These are phyloP conservation scores for Drosophila affinis DNA, from an alignment of 2,888 invertebrate genomes.

Conservation along the genomic window DNA sequence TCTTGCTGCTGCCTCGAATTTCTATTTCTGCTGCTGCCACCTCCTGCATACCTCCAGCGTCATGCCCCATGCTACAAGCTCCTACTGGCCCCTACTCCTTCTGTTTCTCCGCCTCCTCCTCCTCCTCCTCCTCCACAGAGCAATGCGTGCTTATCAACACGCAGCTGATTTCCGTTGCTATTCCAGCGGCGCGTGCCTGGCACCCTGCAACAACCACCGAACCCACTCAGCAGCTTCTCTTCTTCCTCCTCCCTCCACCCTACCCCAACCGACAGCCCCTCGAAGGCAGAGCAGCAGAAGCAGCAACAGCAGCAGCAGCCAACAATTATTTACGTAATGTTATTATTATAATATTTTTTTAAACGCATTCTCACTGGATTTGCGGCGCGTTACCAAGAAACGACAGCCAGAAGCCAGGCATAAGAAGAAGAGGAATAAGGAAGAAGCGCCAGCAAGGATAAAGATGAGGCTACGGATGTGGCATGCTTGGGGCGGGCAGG, in stretches of 20 bases:
- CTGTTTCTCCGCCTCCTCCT: background rate
- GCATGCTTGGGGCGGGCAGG: background rate
- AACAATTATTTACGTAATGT: constrained; percentile 81
- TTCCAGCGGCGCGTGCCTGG: constrained; percentile 66
- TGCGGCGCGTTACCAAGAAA: constrained; percentile 50
- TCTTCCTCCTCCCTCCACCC: background rate
- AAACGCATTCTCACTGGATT: constrained; percentile 79
- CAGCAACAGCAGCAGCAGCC: constrained; percentile 57
- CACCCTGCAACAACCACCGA: constrained; percentile 13
- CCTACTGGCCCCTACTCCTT: constrained; percentile 10
- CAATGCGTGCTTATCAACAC: constrained; percentile 76
- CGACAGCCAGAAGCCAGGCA: constrained; percentile 35
- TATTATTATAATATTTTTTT: constrained; percentile 81
- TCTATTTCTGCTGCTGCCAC: background rate
- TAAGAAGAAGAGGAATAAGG: background rate
- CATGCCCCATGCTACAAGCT: background rate
- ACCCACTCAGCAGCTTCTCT: constrained; percentile 2
- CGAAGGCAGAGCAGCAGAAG: constrained; percentile 37
- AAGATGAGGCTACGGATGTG: background rate
- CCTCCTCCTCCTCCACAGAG: constrained; percentile 31
- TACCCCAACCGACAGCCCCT: background rate
- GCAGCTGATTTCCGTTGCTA: constrained; percentile 81
- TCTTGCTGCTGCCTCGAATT: constrained; percentile 5
- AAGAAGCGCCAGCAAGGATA: background rate
- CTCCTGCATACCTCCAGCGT: constrained; percentile 15